phyloP scores from a whole-genome alignment of 2,888 invertebrate species.

The Polydrusus pterygomalis region DNA sequence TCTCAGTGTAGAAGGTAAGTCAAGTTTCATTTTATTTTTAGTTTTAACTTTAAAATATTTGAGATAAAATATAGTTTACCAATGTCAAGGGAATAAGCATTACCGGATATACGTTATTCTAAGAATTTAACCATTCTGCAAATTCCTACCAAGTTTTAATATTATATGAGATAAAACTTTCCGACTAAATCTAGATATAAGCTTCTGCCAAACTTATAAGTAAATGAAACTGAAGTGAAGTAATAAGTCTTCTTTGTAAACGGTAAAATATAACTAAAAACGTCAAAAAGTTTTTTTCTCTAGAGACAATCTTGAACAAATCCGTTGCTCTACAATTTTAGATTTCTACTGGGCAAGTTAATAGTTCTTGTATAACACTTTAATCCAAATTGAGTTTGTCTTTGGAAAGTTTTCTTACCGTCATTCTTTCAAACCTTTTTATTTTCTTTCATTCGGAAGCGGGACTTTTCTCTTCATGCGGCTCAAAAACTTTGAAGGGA shows the following conservation, averaged over 20 bases:
- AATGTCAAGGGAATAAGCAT: neutral
- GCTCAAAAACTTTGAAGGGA: slow-evolving; percentile 30
- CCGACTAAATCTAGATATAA: slow-evolving; percentile 38
- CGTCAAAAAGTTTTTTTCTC: slow-evolving; percentile 51
- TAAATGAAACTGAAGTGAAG: slow-evolving; percentile 47
- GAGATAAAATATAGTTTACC: neutral
- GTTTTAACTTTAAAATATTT: neutral
- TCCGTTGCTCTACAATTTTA: slow-evolving; percentile 52
- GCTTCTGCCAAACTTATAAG: slow-evolving; percentile 32
- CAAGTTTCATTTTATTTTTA: too few relatives aligned
- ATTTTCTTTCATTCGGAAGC: slow-evolving; percentile 61
- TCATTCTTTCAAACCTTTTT: slow-evolving; percentile 47
- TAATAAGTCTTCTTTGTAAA: slow-evolving; percentile 54
- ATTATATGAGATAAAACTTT: slow-evolving; percentile 44
- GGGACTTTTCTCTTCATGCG: slow-evolving; percentile 30
- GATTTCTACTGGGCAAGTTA: slow-evolving; percentile 56
- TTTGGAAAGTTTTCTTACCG: slow-evolving; percentile 63
- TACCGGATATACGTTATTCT: neutral
- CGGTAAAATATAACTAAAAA: slow-evolving; percentile 54
- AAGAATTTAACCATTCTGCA: slow-evolving; percentile 5
- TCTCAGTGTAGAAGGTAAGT: too few relatives aligned
- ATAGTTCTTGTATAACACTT: slow-evolving; percentile 65
- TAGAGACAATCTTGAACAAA: slow-evolving; percentile 49
- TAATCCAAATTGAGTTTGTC: slow-evolving; percentile 69
- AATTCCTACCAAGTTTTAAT: slow-evolving; percentile 32